Evolutionary conservation across 2,797 vertebrate genomes (phyloP), one percentile per base, ranked within the genome.

Genomic region (Salarias fasciatus): DNA sequence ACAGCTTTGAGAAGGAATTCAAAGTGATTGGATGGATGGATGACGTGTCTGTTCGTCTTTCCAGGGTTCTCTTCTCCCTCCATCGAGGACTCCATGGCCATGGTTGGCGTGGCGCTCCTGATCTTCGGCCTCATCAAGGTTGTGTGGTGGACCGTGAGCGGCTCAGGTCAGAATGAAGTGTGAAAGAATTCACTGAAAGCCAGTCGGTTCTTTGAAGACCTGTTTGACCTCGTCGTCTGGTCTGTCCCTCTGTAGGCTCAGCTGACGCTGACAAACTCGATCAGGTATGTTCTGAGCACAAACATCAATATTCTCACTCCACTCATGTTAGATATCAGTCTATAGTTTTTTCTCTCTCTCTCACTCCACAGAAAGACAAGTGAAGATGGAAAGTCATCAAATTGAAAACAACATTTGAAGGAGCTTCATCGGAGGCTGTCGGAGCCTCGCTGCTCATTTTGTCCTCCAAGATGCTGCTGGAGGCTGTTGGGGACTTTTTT

Each of bases 91-190:
- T 89, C 91, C 0, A 90, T 95, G 76, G 94, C 91, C 0, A 94
- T 97, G 87, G 93, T 95, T n/a, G 90, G 94, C 2, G 92, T 94
- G 11, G 94, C 95, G 0, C 88, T 96, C 1, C 67, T 93, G 24
- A 91, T 96, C 38, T 94, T 95, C 0, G 94, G 94, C 2, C 67
- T 94, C 3, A 85, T 95, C 56, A 94, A 91, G 65, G 60, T 88
- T 0, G 61, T 94, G 11, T 88, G 88, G 28, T 94, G 92, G 89
- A 91, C 80, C 0, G 80, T 92, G 28, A 75, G 47, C n/a, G 53
- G 87, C 66, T 86, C 88, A 70, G 92, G 92, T 93, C 83, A 48
- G 1, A 24, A 24, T 24, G 24, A 24, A 24, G 3, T 24, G 18
- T n/a, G 3, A n/a, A 11, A 8, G 24, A 18, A 18, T 7, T 44